Percentiles rank a stretch among this genome's conserved stretches.
phyloP scores from a whole-genome alignment of 2,113 vertebrate species.

The Zosterops hypoxanthus region DNA sequence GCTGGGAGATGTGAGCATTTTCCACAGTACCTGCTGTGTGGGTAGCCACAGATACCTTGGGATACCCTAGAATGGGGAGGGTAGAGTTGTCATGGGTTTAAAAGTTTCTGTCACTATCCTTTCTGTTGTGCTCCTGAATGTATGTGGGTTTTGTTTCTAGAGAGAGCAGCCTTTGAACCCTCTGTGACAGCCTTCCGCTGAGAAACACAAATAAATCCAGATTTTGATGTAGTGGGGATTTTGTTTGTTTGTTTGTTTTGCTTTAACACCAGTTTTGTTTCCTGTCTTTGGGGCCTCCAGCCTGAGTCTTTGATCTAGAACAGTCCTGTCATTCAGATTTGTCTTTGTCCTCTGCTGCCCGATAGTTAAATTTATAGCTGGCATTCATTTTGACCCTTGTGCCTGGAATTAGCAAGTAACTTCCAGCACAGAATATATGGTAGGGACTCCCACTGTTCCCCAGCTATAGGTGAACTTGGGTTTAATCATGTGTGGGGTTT shows the following conservation, averaged over 20 bases:
- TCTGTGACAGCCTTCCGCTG: not conserved
- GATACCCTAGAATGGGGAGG: not conserved
- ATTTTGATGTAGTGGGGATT: not conserved
- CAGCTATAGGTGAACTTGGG: not conserved
- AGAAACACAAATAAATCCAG: not conserved
- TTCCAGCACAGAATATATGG: not conserved
- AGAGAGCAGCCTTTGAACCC: not conserved
- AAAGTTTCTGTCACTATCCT: not conserved
- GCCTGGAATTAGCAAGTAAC: not conserved
- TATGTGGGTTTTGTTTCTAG: not conserved
- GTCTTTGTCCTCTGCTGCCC: constrained; percentile 27
- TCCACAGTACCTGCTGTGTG: not conserved
- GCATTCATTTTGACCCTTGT: constrained; percentile 35
- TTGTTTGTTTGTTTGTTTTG: constrained; percentile 17
- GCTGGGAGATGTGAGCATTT: not conserved
- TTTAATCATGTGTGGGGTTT: not conserved
- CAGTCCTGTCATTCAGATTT: not conserved
- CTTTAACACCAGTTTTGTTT: not conserved
- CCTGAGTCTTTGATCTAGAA: constrained; percentile 10
- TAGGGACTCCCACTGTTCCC: not conserved
- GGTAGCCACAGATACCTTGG: not conserved
- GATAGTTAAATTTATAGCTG: not conserved
- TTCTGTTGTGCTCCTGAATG: not conserved
- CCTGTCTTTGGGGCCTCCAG: not conserved
- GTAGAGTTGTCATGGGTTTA: not conserved